Conservation (phyloP, 2,113 vertebrate species). For the Phrynosoma blainvillii region DNA sequence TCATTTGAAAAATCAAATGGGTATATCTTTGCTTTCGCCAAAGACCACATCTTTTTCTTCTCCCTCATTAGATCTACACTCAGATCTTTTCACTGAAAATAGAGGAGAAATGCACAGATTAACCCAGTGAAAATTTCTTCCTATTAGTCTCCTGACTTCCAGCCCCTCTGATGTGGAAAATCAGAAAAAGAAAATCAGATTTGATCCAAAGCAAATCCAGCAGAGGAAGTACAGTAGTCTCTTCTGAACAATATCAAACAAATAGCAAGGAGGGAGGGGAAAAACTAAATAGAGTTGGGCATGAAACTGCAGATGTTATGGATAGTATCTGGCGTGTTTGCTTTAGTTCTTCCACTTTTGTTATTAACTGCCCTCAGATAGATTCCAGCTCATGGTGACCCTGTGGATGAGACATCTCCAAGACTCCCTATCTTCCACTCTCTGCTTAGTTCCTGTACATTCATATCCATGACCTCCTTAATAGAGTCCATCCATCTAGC, state of each 20-base stretch:
- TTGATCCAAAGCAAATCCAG: conserved; percentile 26
- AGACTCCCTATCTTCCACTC: no score
- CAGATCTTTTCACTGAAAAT: conserved; percentile 35
- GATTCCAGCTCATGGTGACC: no score
- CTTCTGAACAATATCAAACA: background rate
- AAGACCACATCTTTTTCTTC: conserved; percentile 16
- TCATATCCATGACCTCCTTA: no score
- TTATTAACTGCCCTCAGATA: no score
- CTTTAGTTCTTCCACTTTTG: background rate
- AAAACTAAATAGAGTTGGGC: background rate
- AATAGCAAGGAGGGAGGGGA: background rate
- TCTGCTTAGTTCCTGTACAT: no score
- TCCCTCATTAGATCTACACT: conserved; percentile 40
- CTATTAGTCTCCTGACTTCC: background rate
- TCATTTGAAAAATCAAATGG: conserved; percentile 56
- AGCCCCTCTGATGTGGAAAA: rapidly evolving
- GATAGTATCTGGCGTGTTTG: background rate
- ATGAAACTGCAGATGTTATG: background rate
- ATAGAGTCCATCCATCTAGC: no score
- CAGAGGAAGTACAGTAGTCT: background rate
- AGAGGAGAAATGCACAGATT: background rate
- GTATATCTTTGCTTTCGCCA: conserved; percentile 47
- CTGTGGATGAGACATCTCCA: no score
- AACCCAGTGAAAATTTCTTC: background rate
- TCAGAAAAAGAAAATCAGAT: background rate